Base-by-base conservation (phyloP, 2,113 vertebrate genomes). In the Gymnarchus niloticus region DNA sequence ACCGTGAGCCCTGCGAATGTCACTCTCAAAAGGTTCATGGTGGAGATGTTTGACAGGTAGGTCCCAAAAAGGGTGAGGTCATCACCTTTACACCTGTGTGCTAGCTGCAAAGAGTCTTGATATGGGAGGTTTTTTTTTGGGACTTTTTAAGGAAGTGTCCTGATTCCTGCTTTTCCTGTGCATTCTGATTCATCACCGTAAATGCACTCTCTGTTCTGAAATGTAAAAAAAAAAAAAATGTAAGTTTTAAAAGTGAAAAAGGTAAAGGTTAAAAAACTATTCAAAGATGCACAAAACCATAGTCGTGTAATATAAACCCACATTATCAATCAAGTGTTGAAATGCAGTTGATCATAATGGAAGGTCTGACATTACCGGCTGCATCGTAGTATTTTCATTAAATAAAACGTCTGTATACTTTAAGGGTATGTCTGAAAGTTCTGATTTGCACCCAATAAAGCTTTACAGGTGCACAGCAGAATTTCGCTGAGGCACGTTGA, bases 301-400 rank as follows among this genome's bases (percentile, higher is more conserved):
- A 25, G 49, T 51, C 80, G 12, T 82, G 48, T 54, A 82, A 82
- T 54, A 54, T 28, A 82, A 81, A 82, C 48, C 48, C 80, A 37
- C 10, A 19, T 54, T 54, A 28, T 82, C 9, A 54, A 25, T 82
- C 80, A 52, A 33, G 17, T 37, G 23, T 37, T 78, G 76, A 48
- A 78, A 78, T 46, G 44, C 76, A 78, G 76, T 78, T n/a, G 33
- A 48, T 78, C 76, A 78, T n/a, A 78, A 46, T 78, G 76, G 23
- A 78, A 41, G 4, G 76, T 54, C n/a, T 33, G 49, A 54, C 12
- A 54, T 54, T 54, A 54, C 44, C 17, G 48, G 37, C 49, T 56
- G 49, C 80, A 82, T n/a, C 25, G 80, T 17, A 82, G 51, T 54
- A 54, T 82, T 82, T 54, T 82, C 80, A 82, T 82, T 82, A 82